Conservation (phyloP, 2,888 invertebrate species). For the Apamea crenata region DNA sequence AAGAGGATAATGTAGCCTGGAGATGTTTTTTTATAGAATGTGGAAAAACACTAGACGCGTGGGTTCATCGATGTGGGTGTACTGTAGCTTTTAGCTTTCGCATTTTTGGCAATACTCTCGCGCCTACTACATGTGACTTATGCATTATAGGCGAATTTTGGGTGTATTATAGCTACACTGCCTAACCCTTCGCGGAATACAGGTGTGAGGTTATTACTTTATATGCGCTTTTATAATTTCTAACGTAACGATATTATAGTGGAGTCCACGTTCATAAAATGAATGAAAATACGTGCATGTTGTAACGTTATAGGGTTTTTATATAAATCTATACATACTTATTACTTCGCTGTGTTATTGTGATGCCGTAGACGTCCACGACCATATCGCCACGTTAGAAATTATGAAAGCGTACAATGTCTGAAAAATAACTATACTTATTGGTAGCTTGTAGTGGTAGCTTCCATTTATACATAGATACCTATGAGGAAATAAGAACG, state of each 20-base stretch:
- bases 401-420: too few species aligned
- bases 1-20: background rate
- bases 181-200: background rate
- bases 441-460: too few species aligned
- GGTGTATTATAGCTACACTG: background rate
- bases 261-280: too few species aligned
- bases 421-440: too few species aligned
- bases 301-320: too few species aligned
- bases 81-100: background rate
- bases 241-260: background rate
- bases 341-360: too few species aligned
- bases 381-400: too few species aligned
- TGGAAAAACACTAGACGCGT: slow-evolving; percentile 14
- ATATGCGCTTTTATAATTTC: background rate
- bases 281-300: too few species aligned
- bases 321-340: too few species aligned
- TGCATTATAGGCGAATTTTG: background rate
- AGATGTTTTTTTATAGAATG: slow-evolving; percentile 11
- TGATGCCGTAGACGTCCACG: too few species aligned
- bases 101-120: background rate
- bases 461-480: background rate
- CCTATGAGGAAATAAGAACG: background rate
- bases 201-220: background rate
- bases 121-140: background rate
- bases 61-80: background rate